These are phyloP conservation scores for Ptilonorhynchus violaceus DNA, from an alignment of 2,113 vertebrate species.

Conservation along the genomic window DNA sequence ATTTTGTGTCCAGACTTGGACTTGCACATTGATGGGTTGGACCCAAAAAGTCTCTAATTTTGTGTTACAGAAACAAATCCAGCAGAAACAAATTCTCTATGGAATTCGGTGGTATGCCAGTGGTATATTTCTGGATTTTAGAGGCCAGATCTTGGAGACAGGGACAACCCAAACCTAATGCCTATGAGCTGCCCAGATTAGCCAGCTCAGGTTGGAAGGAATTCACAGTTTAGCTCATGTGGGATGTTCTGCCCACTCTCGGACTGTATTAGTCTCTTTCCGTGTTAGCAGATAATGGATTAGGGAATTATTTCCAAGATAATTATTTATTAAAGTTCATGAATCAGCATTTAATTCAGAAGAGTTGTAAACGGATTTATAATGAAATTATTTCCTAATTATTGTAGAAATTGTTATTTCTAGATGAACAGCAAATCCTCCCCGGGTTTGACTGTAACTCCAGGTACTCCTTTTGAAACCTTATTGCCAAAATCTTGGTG, in stretches of 20 bases:
- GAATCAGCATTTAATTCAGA: background rate
- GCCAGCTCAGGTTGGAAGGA: background rate
- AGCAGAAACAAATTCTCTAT: background rate
- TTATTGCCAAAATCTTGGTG: background rate
- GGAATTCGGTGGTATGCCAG: background rate
- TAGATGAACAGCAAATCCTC: background rate
- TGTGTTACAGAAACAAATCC: background rate
- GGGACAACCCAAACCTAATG: background rate
- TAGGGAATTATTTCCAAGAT: background rate
- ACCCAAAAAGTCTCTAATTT: background rate
- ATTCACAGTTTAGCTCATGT: background rate
- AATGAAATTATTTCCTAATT: background rate
- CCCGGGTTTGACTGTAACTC: background rate
- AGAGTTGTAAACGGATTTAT: background rate
- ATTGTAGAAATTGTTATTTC: background rate
- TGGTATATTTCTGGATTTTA: background rate
- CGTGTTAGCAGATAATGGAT: background rate
- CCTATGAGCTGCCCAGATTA: fast-evolving
- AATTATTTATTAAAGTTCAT: background rate
- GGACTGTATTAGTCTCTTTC: background rate
- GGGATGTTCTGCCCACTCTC: background rate
- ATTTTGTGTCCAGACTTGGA: background rate
- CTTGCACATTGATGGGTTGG: fast-evolving
- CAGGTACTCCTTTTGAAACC: background rate
- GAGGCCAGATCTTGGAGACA: background rate